Percentiles rank a stretch among this genome's conserved stretches.
phyloP scores from a whole-genome alignment of 2,113 vertebrate species.

The Campylorhamphus procurvoides region DNA sequence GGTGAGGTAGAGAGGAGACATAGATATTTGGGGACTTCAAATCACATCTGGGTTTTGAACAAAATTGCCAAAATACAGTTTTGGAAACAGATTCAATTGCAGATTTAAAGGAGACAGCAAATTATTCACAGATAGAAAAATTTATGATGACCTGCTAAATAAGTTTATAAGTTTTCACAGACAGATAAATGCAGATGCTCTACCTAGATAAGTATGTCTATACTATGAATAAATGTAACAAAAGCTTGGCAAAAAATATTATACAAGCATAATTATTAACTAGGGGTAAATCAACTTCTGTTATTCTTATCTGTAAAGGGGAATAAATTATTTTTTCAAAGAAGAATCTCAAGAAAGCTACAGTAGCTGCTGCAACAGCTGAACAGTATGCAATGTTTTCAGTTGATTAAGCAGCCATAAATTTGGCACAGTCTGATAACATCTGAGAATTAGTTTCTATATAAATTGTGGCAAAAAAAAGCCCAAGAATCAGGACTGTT shows the following conservation, averaged over 20 bases:
- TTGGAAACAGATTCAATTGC: neutral
- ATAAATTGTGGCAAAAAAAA: neutral
- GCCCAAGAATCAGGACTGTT: neutral
- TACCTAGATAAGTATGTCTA: neutral
- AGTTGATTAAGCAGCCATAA: neutral
- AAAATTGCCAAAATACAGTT: neutral
- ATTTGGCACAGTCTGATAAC: neutral
- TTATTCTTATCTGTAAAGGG: neutral
- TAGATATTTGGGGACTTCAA: neutral
- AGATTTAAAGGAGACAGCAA: neutral
- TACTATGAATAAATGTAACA: neutral
- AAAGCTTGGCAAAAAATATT: neutral
- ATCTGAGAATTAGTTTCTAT: neutral
- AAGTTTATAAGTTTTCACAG: neutral
- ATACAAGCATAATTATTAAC: neutral
- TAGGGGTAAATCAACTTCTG: neutral
- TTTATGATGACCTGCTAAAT: neutral
- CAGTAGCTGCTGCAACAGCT: neutral
- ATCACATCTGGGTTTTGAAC: neutral
- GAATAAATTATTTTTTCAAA: neutral
- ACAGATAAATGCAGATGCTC: neutral
- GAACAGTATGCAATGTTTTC: neutral
- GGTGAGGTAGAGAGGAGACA: rapidly evolving
- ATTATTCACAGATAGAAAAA: neutral
- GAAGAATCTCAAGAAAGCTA: neutral